Percentiles rank a stretch among this genome's conserved stretches.
Evolutionary conservation across 2,888 invertebrate genomes (phyloP).

Genomic region (Nezara viridula): DNA sequence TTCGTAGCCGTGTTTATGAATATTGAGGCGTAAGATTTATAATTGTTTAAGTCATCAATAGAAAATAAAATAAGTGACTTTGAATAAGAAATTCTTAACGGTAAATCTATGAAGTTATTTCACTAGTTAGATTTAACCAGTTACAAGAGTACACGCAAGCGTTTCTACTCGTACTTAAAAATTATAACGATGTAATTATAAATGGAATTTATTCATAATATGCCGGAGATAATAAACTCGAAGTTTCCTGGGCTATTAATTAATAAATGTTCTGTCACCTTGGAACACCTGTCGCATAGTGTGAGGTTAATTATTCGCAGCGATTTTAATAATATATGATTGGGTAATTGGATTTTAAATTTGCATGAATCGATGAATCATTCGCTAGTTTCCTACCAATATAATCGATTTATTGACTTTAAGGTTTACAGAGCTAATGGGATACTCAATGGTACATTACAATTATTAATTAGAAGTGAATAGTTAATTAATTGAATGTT

Average conservation of each 20-base stretch:
- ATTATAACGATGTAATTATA: no score
- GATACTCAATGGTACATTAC: background rate
- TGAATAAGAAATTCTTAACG: no score
- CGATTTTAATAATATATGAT: background rate
- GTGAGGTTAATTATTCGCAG: background rate
- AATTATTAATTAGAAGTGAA: no score
- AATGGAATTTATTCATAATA: no score
- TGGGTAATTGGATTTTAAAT: background rate
- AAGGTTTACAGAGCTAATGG: background rate
- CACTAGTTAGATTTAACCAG: no score
- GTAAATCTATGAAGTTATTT: no score
- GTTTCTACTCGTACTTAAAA: no score
- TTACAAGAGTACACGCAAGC: no score
- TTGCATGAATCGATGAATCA: background rate
- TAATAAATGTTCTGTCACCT: conserved; percentile 3
- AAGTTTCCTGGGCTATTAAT: background rate
- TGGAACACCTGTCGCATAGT: background rate
- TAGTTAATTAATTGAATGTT: conserved; percentile 16
- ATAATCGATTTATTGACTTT: background rate
- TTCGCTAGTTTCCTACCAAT: background rate
- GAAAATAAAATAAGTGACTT: no score
- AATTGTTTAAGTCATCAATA: no score
- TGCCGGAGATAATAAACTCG: background rate
- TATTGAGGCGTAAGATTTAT: no score
- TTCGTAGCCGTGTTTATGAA: no score